Conservation (phyloP, 2,113 vertebrate genomes). For the Anthoscopus minutus region DNA sequence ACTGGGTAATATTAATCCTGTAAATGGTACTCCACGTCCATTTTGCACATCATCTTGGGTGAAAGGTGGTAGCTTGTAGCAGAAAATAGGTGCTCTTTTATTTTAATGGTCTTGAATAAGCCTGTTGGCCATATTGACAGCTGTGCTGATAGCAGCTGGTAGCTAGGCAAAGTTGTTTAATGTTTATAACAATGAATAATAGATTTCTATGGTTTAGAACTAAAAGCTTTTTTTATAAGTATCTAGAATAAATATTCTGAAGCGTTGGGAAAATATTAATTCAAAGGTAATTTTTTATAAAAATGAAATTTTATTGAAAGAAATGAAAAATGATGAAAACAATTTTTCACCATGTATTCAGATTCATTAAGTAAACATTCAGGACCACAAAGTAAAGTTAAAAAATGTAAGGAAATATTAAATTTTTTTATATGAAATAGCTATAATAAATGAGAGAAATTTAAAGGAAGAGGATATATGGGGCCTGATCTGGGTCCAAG, state of each 20-base stretch:
- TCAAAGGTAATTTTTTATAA: not conserved
- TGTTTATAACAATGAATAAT: conserved; percentile 10
- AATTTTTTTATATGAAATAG: not conserved
- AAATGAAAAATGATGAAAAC: not conserved
- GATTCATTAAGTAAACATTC: not conserved
- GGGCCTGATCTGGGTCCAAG: not conserved
- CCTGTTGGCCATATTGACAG: conserved; percentile 22
- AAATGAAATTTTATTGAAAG: conserved; percentile 3
- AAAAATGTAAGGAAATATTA: not conserved
- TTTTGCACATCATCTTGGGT: conserved; percentile 20
- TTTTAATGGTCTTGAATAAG: conserved; percentile 50
- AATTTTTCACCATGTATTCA: not conserved
- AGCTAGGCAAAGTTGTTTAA: conserved; percentile 13
- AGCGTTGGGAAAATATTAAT: not conserved
- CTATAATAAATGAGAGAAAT: not conserved
- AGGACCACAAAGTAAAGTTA: not conserved
- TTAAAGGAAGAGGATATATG: not conserved
- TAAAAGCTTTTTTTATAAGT: not conserved
- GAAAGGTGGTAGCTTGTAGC: conserved; percentile 35
- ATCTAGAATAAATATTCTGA: not conserved
- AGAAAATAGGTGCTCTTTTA: conserved; percentile 41
- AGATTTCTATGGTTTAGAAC: not conserved
- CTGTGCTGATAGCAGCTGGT: conserved; percentile 5
- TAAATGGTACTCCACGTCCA: conserved; percentile 19
- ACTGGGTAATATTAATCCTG: conserved; percentile 42